Conservation (phyloP, 2,797 vertebrate genomes). For the Sebastes matsubarae region DNA sequence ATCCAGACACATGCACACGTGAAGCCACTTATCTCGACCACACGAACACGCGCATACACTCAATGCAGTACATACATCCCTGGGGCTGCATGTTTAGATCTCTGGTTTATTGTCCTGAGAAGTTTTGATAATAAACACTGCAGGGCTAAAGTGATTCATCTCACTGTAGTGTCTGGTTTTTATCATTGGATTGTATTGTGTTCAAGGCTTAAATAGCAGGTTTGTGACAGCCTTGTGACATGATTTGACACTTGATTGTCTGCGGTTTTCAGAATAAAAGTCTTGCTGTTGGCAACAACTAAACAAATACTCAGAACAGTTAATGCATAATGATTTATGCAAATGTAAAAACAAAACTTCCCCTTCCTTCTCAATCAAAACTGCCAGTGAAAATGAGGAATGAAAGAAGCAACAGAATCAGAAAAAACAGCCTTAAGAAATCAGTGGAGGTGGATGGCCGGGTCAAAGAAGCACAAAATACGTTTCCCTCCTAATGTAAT, state of each 20-base stretch:
- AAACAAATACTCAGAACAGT: too few relatives aligned
- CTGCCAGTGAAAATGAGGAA: too few relatives aligned
- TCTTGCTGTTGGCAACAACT: too few relatives aligned
- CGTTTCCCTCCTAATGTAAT: too few relatives aligned
- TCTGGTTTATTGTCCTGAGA: constrained; percentile 30
- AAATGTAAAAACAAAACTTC: too few relatives aligned
- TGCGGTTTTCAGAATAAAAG: not conserved
- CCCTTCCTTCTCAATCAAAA: too few relatives aligned
- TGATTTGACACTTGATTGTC: not conserved
- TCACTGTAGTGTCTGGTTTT: not conserved
- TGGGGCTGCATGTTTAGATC: constrained; percentile 37
- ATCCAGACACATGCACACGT: not conserved
- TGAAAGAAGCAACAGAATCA: too few relatives aligned
- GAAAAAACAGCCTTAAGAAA: too few relatives aligned
- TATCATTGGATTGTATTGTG: not conserved
- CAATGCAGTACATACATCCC: constrained; percentile 12
- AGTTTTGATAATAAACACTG: constrained; percentile 9
- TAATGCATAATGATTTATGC: too few relatives aligned
- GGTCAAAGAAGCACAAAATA: too few relatives aligned
- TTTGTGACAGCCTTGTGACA: not conserved
- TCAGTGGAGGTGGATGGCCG: too few relatives aligned
- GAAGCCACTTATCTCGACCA: constrained; percentile 9
- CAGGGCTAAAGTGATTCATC: constrained; percentile 15
- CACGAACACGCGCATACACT: not conserved
- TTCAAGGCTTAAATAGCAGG: not conserved